Evolutionary conservation across 2,888 invertebrate genomes (phyloP).

Genomic region (Gymnocheta viridis): DNA sequence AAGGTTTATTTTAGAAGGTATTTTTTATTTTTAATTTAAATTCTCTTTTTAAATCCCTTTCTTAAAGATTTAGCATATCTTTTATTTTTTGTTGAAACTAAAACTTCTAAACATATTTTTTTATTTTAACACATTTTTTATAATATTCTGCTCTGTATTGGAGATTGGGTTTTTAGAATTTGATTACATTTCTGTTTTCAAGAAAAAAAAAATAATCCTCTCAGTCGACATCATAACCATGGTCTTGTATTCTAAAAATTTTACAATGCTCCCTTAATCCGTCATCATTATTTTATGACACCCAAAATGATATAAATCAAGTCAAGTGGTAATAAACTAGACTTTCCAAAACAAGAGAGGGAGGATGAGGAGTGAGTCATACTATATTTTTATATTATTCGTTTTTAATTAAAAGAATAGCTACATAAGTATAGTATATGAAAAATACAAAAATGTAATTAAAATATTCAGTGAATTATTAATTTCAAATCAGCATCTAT

Average conservation of each 20-base stretch:
- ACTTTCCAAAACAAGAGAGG: neutral
- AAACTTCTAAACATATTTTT: too few relatives aligned
- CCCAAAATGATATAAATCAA: conserved; percentile 25
- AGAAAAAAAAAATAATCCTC: neutral
- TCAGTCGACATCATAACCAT: neutral
- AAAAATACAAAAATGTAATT: conserved; percentile 49
- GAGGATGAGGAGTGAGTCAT: conserved; percentile 27
- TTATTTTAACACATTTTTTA: too few relatives aligned
- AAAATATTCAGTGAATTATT: conserved; percentile 66
- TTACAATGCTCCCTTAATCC: conserved; percentile 3
- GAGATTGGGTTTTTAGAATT: too few relatives aligned
- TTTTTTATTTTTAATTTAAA: too few relatives aligned
- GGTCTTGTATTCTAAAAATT: neutral
- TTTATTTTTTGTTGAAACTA: too few relatives aligned
- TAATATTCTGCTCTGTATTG: too few relatives aligned
- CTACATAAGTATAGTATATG: neutral
- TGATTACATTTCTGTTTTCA: neutral
- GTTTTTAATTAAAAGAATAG: conserved; percentile 20
- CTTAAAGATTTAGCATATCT: too few relatives aligned
- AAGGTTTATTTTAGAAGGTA: too few relatives aligned
- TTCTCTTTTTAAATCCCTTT: too few relatives aligned
- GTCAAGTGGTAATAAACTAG: conserved; percentile 23
- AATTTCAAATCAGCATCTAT: conserved; percentile 61
- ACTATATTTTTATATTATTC: neutral
- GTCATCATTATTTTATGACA: conserved; percentile 22